Conservation (phyloP, 2,888 invertebrate genomes). For the Oligia fasciuncula region DNA sequence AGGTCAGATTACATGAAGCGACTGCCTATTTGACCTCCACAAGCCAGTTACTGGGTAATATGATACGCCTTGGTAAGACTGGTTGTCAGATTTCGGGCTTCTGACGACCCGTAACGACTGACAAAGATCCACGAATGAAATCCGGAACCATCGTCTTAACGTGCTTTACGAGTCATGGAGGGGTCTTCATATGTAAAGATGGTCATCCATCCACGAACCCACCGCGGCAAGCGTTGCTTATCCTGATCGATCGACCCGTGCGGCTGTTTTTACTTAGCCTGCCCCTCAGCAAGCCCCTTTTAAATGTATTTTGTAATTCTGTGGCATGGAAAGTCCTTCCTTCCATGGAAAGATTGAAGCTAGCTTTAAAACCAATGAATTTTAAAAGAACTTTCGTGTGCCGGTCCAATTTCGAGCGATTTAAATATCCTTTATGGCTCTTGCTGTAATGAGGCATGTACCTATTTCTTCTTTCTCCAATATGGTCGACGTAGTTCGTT, state of each 20-base stretch:
- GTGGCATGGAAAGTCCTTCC: not conserved
- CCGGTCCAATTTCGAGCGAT: not conserved
- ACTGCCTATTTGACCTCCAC: not conserved
- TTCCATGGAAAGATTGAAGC: not conserved
- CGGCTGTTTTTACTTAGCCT: not conserved
- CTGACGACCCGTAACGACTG: not conserved
- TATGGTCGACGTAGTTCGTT: not conserved
- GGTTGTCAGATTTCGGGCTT: not conserved
- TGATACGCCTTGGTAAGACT: not conserved
- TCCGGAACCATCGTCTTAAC: not conserved
- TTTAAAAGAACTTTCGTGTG: slow-evolving; percentile 13
- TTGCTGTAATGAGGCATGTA: not conserved
- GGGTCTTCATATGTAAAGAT: not conserved
- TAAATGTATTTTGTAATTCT: slow-evolving; percentile 36
- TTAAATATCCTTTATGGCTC: slow-evolving; percentile 2
- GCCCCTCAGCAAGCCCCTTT: not conserved
- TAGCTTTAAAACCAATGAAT: slow-evolving; percentile 15
- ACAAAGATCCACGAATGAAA: not conserved
- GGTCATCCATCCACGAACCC: not conserved
- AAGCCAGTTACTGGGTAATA: not conserved
- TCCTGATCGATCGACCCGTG: not conserved
- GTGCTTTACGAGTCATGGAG: not conserved
- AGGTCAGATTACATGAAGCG: not conserved
- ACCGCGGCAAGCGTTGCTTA: not conserved
- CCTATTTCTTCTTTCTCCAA: not conserved